Evolutionary conservation across 1,140 invertebrate genomes (phyloP).

Genomic region (Drosophila pallidifrons): DNA sequence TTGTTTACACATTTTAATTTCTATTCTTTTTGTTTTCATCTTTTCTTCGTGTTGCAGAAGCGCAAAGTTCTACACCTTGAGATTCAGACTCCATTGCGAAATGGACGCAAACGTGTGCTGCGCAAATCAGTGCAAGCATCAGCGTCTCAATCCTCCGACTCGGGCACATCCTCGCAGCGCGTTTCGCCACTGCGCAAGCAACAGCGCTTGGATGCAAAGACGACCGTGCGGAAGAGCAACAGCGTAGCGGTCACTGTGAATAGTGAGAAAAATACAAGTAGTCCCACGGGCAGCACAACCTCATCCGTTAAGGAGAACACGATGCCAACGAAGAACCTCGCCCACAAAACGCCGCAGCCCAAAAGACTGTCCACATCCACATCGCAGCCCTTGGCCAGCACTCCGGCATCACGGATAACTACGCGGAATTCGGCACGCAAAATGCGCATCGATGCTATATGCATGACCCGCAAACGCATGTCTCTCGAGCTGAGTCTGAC

Average conservation of each 20-base stretch:
- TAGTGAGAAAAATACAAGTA: conserved; percentile 30
- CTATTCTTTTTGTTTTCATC: conserved; percentile 22
- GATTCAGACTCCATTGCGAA: conserved; percentile 61
- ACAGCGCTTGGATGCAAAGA: conserved; percentile 50
- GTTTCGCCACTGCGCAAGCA: conserved; percentile 61
- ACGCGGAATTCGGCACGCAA: conserved; percentile 64
- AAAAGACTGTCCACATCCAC: background rate
- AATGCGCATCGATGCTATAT: conserved; percentile 38
- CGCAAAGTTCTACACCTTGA: conserved; percentile 61
- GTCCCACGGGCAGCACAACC: conserved; percentile 65
- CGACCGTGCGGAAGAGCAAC: conserved; percentile 3
- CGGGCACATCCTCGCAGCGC: conserved; percentile 17
- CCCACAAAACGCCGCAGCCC: background rate
- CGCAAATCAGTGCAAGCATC: conserved; percentile 34
- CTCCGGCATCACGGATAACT: conserved; percentile 26
- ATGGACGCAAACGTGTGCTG: conserved; percentile 66
- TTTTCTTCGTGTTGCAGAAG: conserved; percentile 35
- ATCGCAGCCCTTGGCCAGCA: conserved; percentile 21
- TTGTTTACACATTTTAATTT: background rate
- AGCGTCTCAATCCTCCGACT: conserved; percentile 15
- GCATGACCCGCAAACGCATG: conserved; percentile 70
- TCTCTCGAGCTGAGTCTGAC: conserved; percentile 66
- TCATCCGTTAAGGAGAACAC: conserved; percentile 69
- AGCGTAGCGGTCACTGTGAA: background rate
- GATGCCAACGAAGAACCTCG: background rate